phyloP scores from a whole-genome alignment of 92 coral and sea anemone genomes.

The Blastomussa wellsi region DNA sequence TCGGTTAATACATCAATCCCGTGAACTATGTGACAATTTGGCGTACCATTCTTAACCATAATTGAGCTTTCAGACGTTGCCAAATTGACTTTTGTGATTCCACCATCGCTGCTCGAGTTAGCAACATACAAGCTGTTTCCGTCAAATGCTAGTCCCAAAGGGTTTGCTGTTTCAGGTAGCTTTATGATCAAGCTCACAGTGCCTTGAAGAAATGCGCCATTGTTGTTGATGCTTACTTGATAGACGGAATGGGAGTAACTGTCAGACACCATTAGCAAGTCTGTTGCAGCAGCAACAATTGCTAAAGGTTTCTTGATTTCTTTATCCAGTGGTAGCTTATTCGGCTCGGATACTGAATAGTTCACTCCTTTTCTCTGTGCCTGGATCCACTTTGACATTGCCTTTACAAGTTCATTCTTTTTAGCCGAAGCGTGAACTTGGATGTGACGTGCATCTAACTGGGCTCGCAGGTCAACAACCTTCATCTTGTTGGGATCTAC shows the following conservation, averaged over 20 bases:
- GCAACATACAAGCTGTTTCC: slow-evolving; percentile 29
- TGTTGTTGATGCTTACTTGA: slow-evolving; percentile 46
- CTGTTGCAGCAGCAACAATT: slow-evolving; percentile 19
- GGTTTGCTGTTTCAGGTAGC: slow-evolving; percentile 32
- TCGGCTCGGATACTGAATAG: slow-evolving; percentile 28
- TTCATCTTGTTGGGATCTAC: slow-evolving; percentile 42
- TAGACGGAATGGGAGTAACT: slow-evolving; percentile 23
- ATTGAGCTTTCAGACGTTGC: slow-evolving; percentile 28
- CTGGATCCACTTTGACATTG: too few species aligned
- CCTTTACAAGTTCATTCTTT: too few species aligned
- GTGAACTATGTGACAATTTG: slow-evolving; percentile 33
- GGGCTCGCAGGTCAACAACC: slow-evolving; percentile 27
- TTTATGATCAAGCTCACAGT: slow-evolving; percentile 40
- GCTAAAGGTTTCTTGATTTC: slow-evolving; percentile 29
- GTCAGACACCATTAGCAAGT: slow-evolving; percentile 32
- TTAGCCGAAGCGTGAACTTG: too few species aligned
- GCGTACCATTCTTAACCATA: slow-evolving; percentile 39
- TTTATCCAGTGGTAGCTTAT: slow-evolving; percentile 29
- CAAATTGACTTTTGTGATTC: slow-evolving; percentile 34
- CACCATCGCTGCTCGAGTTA: slow-evolving; percentile 44
- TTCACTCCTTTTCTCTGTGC: slow-evolving; percentile 20
- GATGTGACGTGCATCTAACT: slow-evolving; percentile 17
- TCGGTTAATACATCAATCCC: slow-evolving; percentile 42
- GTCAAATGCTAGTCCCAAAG: slow-evolving; percentile 36
- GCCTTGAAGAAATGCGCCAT: slow-evolving; percentile 44